Evolutionary conservation across 2,888 invertebrate genomes (phyloP), one percentile per base, ranked within the genome.

Genomic region (Bombylius discolor): DNA sequence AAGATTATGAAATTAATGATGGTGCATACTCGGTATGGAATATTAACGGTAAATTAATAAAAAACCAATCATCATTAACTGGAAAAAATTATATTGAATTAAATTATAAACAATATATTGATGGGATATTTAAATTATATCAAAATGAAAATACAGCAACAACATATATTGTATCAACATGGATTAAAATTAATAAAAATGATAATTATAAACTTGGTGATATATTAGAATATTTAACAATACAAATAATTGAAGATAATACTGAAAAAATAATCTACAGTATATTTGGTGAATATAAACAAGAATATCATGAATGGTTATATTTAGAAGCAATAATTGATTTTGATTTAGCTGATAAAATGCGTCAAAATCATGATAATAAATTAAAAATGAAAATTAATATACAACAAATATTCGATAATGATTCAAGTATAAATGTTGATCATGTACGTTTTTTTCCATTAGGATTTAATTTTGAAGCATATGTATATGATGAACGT

Each of bases 61-160:
- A 55, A 32, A 51, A 53, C 45, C 53, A 55, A 32, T 55, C 53
- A 13, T 31, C 55, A 4, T 45, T 58, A 32, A 58, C 58, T 4
- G 58, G 58, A 4, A 47, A 34, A 12, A 58, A 58, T n/a, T 58
- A 55, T 44, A 42, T 58, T 5, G 53, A 55, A 13, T 45, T 58
- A 33, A 58, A 55, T 4, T 52, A 52, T 8, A 42, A 34, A 11
- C 53, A 55, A 11, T 55, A 55, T 44, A 45, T 58, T 5, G 53
- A 55, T n/a, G 58, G 55, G 1, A 14, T 55, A 9, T 58, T 58
- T n/a, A 13, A 58, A 32, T 55, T 55, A 9, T 23, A 23, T 23
- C 23, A 23, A 23, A 23, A 23, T 23, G 5, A 9, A 1, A 5
- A 55, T 32, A 55, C 55, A 36, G 13, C 52, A n/a, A 23, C 12